Conservation (phyloP, 2,888 invertebrate species). For the Platycheirus rosarum region DNA sequence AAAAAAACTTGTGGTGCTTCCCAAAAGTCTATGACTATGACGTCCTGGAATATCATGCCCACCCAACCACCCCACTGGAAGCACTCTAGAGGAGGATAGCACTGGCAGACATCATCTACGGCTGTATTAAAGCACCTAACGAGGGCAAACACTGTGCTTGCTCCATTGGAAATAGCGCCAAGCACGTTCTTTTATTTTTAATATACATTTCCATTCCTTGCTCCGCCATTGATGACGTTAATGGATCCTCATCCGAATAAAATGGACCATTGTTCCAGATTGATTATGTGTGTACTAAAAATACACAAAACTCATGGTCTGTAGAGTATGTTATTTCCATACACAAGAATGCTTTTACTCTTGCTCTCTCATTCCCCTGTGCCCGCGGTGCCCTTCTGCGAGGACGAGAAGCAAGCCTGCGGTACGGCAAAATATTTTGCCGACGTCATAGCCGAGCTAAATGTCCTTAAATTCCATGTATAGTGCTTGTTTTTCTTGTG, state of each 20-base stretch:
- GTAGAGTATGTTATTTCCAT: slow-evolving; percentile 44
- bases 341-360: slow-evolving; percentile 45
- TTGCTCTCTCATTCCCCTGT: not conserved
- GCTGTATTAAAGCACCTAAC: slow-evolving; percentile 35
- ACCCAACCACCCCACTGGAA: slow-evolving; percentile 55
- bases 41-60: slow-evolving; percentile 52
- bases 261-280: slow-evolving; percentile 72
- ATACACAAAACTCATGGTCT: slow-evolving; percentile 30
- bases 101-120: slow-evolving; percentile 20
- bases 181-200: slow-evolving; percentile 31
- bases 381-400: not conserved
- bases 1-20: slow-evolving; percentile 44
- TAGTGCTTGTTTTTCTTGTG: slow-evolving; percentile 53
- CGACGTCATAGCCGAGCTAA: slow-evolving; percentile 61
- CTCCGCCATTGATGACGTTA: slow-evolving; percentile 70
- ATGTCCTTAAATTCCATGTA: slow-evolving; percentile 65
- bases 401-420: slow-evolving; percentile 13
- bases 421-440: slow-evolving; percentile 34
- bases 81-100: slow-evolving; percentile 1
- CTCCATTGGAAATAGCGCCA: slow-evolving; percentile 50
- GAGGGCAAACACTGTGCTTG: slow-evolving; percentile 48
- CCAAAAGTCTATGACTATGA: slow-evolving; percentile 19
- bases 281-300: slow-evolving; percentile 68
- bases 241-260: slow-evolving; percentile 65
- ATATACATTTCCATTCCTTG: slow-evolving; percentile 14